Evolutionary conservation across 2,888 invertebrate genomes (phyloP).

Genomic region (Hydroisotoma schaefferi): DNA sequence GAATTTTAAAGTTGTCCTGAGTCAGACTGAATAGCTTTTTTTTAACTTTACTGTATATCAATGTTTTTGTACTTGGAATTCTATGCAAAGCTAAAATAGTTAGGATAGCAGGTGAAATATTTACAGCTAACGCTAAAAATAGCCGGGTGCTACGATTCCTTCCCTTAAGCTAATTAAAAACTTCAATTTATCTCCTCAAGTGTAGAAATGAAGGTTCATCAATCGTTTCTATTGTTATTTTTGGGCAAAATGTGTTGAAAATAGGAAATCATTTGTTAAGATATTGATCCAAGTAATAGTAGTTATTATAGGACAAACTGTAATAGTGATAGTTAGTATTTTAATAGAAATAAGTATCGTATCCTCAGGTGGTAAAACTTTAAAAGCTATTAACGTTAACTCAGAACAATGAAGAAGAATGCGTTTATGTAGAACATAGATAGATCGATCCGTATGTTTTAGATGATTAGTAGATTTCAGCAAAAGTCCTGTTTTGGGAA

Average conservation of each 20-base stretch:
- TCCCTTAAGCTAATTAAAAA: too few relatives aligned
- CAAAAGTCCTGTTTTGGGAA: not conserved
- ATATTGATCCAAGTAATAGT: too few relatives aligned
- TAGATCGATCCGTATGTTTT: not conserved
- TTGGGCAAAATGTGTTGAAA: conserved; percentile 4
- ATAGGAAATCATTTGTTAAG: not conserved
- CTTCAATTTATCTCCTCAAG: too few relatives aligned
- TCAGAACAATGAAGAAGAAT: not conserved
- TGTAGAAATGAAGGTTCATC: conserved; percentile 8
- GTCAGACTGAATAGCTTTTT: too few relatives aligned
- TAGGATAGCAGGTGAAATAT: too few relatives aligned
- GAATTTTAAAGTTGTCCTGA: too few relatives aligned
- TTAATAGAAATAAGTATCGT: not conserved
- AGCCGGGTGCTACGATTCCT: too few relatives aligned
- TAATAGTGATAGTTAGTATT: not conserved
- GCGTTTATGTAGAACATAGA: not conserved
- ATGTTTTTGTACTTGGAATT: too few relatives aligned
- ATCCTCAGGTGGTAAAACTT: too few relatives aligned
- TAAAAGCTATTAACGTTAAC: not conserved
- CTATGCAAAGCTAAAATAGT: too few relatives aligned
- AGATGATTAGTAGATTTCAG: conserved; percentile 12
- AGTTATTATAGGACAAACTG: not conserved
- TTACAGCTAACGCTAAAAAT: too few relatives aligned
- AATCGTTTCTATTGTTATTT: conserved; percentile 3
- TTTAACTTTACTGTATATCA: too few relatives aligned